Conservation (phyloP, 2,113 vertebrate genomes). For the Diadophis punctatus region DNA sequence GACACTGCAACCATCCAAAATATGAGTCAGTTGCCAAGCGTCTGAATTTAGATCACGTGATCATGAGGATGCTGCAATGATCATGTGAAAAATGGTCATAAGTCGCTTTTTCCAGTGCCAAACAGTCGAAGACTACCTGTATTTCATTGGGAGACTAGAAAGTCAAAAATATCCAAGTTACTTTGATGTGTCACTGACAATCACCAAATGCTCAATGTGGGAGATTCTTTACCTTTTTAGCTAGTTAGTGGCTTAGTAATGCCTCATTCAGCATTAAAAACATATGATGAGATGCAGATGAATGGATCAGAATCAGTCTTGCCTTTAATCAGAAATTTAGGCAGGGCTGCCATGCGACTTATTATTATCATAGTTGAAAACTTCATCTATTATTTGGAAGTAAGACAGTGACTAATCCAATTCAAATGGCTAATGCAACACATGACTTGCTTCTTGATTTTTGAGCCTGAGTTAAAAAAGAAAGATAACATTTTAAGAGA, state of each 20-base stretch:
- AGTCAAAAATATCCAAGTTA: background rate
- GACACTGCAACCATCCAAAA: no score
- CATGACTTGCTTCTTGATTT: background rate
- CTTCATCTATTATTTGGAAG: background rate
- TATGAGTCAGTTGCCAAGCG: no score
- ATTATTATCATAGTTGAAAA: background rate
- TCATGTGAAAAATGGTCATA: no score
- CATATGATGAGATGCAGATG: no score
- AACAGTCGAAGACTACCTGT: background rate
- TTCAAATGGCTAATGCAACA: background rate
- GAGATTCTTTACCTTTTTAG: background rate
- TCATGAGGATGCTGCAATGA: no score
- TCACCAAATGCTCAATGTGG: background rate
- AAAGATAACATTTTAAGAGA: background rate
- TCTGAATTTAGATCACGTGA: no score
- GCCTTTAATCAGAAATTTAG: background rate
- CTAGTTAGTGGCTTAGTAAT: background rate
- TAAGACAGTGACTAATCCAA: background rate
- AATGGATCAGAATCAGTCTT: background rate
- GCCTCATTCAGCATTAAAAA: no score
- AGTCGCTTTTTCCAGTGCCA: no score
- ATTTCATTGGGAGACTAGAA: background rate
- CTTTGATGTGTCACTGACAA: background rate
- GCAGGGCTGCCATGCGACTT: background rate
- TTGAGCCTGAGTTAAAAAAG: background rate